A percentile compares a stretch with the other conserved stretches of the same genome.
Conservation (phyloP, 2,113 vertebrate species). For the Marcusenius ussheri region DNA sequence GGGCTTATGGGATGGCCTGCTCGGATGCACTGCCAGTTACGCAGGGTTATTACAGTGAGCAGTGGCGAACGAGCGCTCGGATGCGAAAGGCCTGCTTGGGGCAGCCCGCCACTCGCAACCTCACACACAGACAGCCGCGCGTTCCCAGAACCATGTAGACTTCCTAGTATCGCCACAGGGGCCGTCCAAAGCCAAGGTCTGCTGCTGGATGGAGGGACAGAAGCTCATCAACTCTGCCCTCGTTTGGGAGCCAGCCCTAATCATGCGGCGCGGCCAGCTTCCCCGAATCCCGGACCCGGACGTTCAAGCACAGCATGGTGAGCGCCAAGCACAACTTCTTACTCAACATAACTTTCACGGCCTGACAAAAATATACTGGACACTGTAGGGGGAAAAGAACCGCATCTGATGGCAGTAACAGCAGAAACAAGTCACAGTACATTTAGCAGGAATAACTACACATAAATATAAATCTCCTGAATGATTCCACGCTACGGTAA, state of each 20-base stretch:
- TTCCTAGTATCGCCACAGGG: constrained; percentile 38
- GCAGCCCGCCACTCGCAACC: constrained; percentile 34
- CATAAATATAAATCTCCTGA: background rate
- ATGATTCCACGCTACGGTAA: background rate
- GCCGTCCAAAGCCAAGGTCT: constrained; percentile 23
- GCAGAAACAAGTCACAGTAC: background rate
- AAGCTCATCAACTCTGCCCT: background rate
- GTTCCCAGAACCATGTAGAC: constrained; percentile 47
- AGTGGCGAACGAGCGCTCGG: constrained; percentile 43
- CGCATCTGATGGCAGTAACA: background rate
- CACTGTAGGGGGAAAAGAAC: background rate
- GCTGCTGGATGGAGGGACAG: background rate
- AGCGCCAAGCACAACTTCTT: constrained; percentile 1
- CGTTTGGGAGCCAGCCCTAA: background rate
- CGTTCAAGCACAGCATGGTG: background rate
- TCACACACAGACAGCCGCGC: constrained; percentile 34
- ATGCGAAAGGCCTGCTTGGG: constrained; percentile 43
- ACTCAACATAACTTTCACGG: background rate
- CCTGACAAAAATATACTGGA: background rate
- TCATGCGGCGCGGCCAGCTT: background rate
- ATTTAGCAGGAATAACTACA: background rate
- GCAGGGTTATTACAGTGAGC: constrained; percentile 50
- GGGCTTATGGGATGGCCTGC: constrained; percentile 36
- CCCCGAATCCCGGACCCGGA: background rate
- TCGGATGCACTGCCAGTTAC: constrained; percentile 37